These are phyloP conservation scores for Crypturellus undulatus DNA, from an alignment of 2,113 vertebrate genomes.

Conservation along the genomic window DNA sequence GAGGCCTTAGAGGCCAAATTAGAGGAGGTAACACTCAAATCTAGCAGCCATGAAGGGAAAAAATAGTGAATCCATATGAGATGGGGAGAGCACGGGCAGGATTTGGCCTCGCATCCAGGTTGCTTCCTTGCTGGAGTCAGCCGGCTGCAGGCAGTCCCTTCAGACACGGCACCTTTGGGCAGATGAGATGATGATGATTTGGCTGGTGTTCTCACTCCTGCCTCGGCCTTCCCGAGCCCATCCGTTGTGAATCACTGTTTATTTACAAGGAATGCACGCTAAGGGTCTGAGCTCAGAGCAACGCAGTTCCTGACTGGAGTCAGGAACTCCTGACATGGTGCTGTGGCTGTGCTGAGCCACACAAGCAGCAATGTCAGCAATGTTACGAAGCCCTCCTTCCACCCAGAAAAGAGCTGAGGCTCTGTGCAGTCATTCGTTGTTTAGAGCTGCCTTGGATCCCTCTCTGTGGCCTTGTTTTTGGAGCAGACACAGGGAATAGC, in stretches of 20 bases:
- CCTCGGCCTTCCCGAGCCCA: not conserved
- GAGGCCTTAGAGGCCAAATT: not conserved
- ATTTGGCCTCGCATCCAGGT: not conserved
- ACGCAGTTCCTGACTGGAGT: not conserved
- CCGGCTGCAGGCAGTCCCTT: not conserved
- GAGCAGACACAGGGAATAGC: not conserved
- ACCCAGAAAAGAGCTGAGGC: too few species aligned
- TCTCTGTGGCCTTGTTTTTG: not conserved
- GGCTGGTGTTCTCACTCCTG: not conserved
- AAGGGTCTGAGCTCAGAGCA: not conserved
- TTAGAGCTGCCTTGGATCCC: too few species aligned
- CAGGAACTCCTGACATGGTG: too few species aligned
- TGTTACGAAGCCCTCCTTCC: too few species aligned
- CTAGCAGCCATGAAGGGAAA: not conserved
- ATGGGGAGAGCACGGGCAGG: not conserved
- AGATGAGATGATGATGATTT: not conserved
- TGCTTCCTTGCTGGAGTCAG: not conserved
- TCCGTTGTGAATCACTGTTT: conserved; percentile 17
- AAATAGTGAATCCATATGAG: not conserved
- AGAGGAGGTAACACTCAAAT: not conserved
- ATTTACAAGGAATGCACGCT: not conserved
- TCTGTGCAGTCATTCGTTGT: too few species aligned
- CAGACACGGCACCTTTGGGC: not conserved
- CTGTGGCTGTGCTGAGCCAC: not conserved
- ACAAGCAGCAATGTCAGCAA: too few species aligned